phyloP scores from a whole-genome alignment of 2,797 vertebrate species.

The Pygocentrus nattereri region DNA sequence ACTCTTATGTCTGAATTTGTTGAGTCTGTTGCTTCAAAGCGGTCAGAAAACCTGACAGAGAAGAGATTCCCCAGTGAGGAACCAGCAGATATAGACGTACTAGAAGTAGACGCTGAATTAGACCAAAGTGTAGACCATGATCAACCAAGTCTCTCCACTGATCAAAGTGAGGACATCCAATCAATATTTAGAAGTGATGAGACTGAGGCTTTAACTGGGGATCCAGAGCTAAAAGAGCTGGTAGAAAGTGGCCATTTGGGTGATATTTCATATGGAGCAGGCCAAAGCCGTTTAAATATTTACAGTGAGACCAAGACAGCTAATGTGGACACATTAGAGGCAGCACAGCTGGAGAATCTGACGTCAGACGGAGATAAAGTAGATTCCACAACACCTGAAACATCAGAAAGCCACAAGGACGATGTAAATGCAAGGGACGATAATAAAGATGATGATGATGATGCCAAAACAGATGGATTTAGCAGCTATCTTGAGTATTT shows the following conservation, averaged over 20 bases:
- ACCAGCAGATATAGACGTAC: background rate
- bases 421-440: background rate
- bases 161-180: background rate
- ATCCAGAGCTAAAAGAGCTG: background rate
- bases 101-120: background rate
- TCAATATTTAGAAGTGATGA: background rate
- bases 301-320: conserved; percentile 5
- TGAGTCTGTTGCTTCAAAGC: conserved; percentile 7
- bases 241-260: too few relatives aligned
- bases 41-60: background rate
- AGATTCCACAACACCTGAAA: conserved; percentile 5
- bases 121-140: background rate
- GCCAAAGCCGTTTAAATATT: conserved; percentile 9
- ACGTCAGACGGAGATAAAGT: conserved; percentile 7
- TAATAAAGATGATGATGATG: background rate
- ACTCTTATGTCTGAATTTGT: background rate
- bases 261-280: background rate
- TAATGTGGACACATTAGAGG: background rate
- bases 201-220: background rate
- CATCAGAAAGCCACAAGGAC: conserved; percentile 1
- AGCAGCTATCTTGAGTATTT: background rate
- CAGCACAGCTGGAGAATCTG: background rate
- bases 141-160: background rate
- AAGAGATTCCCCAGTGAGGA: background rate
- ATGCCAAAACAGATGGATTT: background rate